Percentiles rank a stretch among this genome's conserved stretches.
Conservation (phyloP, 2,113 vertebrate genomes). For the Megaceryle torquata region DNA sequence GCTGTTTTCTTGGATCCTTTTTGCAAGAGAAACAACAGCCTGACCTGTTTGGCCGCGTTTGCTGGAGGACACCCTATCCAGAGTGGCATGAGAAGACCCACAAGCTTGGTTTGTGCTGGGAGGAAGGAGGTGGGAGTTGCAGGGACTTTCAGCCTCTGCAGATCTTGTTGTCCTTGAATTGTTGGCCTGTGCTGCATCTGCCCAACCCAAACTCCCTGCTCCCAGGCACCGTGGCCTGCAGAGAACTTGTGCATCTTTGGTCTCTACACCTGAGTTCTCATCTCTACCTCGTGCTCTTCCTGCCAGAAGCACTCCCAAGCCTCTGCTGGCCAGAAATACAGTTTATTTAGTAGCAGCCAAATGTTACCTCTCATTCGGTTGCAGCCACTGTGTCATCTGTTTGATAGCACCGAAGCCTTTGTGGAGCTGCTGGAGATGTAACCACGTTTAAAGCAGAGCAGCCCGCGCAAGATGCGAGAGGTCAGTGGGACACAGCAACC, state of each 20-base stretch:
- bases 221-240: not conserved
- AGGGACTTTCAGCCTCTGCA: not conserved
- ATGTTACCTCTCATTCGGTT: not conserved
- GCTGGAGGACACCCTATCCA: not conserved
- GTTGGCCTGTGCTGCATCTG: not conserved
- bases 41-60: not conserved
- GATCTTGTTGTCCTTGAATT: not conserved
- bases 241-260: not conserved
- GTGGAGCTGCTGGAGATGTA: not conserved
- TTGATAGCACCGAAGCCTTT: constrained; percentile 34
- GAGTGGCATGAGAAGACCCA: accelerated
- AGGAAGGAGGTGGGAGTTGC: not conserved
- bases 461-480: not conserved
- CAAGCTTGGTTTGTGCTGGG: not conserved
- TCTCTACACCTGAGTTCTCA: not conserved
- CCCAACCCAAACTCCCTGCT: not conserved
- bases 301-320: not conserved
- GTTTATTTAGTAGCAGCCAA: not conserved
- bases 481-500: not conserved
- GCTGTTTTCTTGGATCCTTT: not conserved
- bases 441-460: not conserved
- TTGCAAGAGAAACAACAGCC: not conserved
- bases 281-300: not conserved
- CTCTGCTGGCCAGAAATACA: not conserved
- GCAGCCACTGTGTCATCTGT: not conserved